Base-by-base conservation (phyloP, 2,797 vertebrate species). In the Coregonus ussuriensis region DNA sequence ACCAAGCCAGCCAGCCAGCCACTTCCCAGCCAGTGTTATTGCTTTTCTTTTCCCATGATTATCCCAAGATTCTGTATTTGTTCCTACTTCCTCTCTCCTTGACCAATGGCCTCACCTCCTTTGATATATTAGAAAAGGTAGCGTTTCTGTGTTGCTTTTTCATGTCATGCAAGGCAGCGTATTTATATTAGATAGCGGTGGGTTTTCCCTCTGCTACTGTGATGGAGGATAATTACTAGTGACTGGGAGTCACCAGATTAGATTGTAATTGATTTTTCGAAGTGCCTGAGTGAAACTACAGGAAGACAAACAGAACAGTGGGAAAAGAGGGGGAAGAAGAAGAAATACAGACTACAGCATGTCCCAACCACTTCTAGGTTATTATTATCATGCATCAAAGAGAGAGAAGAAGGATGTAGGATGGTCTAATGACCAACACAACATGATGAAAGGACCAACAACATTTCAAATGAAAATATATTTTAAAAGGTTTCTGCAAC, bases 121-220 rank as follows among this genome's bases (percentile, higher is more conserved):
- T 86, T 77, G 79, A 87, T 77, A 80, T 68, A 65, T 77, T 63
- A 69, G 71, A 53, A 37, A 71, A 84, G 78, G 65, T 51, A 29
- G 1, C 0, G 71, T 52, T 63, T 77, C 79, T 68, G 72, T 91
- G 89, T 91, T 91, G 87, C 79, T 90, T 89, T 93, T 90, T 91
- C 85, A 92, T 92, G 89, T 89, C 89, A 92, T 89, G 89, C 91
- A 88, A 85, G 75, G 82, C 85, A 25, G 90, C 83, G 35, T 93
- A 93, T 94, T 93, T 94, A 90, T 91, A 86, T 83, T 88, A 93
- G 93, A 94, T 92, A 92, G 89, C 86, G 73, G 11, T 11, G 54
- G 72, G 72, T 73, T 91, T 94, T 92, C 90, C 91, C 76, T 81
- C 82, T 85, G 81, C 84, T 52, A 4, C 37, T 37, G 71, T 73